A percentile compares a stretch with the other conserved stretches of the same genome.
These are phyloP conservation scores for Aphelocoma coerulescens DNA, from an alignment of 2,113 vertebrate species.

Conservation along the genomic window DNA sequence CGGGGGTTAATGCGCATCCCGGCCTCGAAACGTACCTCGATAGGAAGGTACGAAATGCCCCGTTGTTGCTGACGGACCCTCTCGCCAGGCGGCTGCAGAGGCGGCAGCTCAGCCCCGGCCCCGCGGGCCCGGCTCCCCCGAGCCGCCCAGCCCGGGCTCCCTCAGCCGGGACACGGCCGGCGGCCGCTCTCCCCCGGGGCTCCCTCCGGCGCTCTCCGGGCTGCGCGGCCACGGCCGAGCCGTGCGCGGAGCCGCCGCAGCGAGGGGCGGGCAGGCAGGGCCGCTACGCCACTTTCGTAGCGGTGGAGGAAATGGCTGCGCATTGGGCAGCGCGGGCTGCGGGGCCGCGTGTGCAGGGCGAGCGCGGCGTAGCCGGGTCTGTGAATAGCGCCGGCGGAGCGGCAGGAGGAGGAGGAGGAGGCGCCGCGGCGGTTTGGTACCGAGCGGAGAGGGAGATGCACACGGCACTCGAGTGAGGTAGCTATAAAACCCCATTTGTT, in stretches of 20 bases:
- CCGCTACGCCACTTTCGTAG: conserved; percentile 30
- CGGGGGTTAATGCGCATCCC: rapidly evolving
- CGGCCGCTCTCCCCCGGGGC: background rate
- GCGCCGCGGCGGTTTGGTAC: too few species aligned
- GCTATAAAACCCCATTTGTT: too few species aligned
- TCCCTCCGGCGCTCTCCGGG: background rate
- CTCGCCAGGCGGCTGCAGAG: background rate
- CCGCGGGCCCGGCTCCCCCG: background rate
- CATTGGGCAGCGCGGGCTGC: background rate
- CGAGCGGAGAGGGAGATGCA: background rate
- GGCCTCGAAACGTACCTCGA: background rate
- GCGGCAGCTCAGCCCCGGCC: background rate
- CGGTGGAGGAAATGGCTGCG: background rate
- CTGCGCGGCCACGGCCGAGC: background rate
- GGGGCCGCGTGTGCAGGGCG: too few species aligned
- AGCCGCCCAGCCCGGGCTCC: background rate
- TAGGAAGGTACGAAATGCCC: rapidly evolving
- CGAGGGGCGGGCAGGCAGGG: background rate
- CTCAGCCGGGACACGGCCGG: background rate
- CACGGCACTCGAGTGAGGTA: too few species aligned
- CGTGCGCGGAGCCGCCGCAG: background rate
- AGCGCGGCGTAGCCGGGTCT: too few species aligned
- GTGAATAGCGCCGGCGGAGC: too few species aligned
- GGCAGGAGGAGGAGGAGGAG: too few species aligned
- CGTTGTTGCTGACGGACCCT: rapidly evolving